Evolutionary conservation across 1,140 invertebrate genomes (phyloP).

Genomic region (Brachionus koreanus): DNA sequence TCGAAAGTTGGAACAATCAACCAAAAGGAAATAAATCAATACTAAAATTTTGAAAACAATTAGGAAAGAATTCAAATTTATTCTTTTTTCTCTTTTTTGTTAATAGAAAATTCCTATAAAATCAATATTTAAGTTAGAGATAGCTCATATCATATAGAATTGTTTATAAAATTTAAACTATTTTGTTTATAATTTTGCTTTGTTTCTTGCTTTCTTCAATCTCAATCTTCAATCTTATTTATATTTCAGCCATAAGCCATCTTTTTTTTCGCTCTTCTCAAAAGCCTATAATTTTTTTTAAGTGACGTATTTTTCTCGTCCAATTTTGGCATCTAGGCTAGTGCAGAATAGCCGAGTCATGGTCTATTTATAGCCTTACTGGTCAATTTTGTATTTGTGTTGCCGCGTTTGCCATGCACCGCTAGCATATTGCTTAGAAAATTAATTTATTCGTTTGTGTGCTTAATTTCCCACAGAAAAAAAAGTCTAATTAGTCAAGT

Average conservation of each 20-base stretch:
- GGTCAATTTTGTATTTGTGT: not conserved
- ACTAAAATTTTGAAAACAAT: not conserved
- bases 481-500: not conserved
- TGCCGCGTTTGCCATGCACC: not conserved
- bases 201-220: not conserved
- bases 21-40: not conserved
- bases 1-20: not conserved
- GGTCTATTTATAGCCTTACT: not conserved
- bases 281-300: not conserved
- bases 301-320: not conserved
- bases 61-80: not conserved
- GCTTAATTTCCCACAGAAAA: slow-evolving; percentile 13
- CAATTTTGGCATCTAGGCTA: not conserved
- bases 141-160: not conserved
- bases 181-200: slow-evolving; percentile 10
- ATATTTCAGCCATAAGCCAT: not conserved
- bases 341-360: not conserved
- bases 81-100: not conserved
- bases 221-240: not conserved
- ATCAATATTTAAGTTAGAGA: slow-evolving; percentile 19
- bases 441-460: not conserved
- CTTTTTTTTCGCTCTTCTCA: not conserved
- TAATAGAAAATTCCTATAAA: slow-evolving; percentile 1
- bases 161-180: slow-evolving; percentile 13
- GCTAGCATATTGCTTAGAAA: not conserved